Conservation (phyloP, 1,140 invertebrate genomes). For the Eumaeus atala region DNA sequence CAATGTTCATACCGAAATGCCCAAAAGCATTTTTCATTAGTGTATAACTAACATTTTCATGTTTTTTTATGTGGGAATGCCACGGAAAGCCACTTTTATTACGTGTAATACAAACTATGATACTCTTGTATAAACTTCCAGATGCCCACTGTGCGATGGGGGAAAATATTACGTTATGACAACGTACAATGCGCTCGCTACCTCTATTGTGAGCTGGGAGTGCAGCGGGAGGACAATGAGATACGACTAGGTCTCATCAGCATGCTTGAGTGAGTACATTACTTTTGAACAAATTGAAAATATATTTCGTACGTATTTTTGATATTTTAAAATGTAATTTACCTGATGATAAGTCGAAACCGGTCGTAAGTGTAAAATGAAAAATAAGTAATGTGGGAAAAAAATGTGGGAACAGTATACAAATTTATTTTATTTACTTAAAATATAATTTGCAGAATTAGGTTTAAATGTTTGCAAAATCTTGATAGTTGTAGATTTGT, state of each 20-base stretch:
- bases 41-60: constrained; percentile 1
- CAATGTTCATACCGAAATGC: neutral
- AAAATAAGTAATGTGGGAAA: too few relatives aligned
- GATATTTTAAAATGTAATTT: neutral
- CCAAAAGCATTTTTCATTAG: constrained; percentile 9
- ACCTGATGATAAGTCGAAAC: too few relatives aligned
- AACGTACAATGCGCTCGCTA: constrained; percentile 52
- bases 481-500: too few relatives aligned
- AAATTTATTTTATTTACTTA: too few relatives aligned
- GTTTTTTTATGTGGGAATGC: neutral
- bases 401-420: too few relatives aligned
- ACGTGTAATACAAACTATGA: neutral
- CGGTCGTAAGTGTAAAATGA: too few relatives aligned
- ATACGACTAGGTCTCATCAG: constrained; percentile 42
- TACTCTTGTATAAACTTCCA: constrained; percentile 26
- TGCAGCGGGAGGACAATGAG: constrained; percentile 30
- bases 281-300: neutral
- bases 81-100: neutral
- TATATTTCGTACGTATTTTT: neutral
- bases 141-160: constrained; percentile 54
- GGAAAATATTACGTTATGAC: constrained; percentile 49
- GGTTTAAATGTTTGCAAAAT: too few relatives aligned
- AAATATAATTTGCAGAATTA: too few relatives aligned
- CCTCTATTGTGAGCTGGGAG: constrained; percentile 52
- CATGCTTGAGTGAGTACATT: constrained; percentile 54